Evolutionary conservation across 1,140 invertebrate species (phyloP).

Genomic region (Cotesia typhae): DNA sequence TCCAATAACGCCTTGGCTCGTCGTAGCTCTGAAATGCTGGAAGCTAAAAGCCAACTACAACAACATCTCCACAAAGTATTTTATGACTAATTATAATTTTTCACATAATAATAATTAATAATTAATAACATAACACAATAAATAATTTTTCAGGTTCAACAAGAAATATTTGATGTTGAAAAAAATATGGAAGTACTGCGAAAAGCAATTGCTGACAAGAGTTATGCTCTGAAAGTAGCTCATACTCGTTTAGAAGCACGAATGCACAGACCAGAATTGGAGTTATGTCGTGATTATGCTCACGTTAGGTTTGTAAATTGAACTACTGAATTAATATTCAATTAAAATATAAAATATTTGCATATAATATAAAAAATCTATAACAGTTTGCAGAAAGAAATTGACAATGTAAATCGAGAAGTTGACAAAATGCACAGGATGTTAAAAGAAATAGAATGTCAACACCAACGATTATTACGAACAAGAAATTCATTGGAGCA

Average conservation of each 20-base stretch:
- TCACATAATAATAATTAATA: background rate
- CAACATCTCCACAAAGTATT: constrained; percentile 70
- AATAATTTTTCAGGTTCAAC: constrained; percentile 64
- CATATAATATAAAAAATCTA: constrained; percentile 23
- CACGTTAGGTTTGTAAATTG: constrained; percentile 73
- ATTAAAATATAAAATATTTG: constrained; percentile 12
- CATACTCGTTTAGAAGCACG: constrained; percentile 74
- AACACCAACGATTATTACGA: constrained; percentile 86
- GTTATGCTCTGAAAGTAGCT: constrained; percentile 86
- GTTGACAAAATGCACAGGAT: constrained; percentile 83
- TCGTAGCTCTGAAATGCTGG: constrained; percentile 79
- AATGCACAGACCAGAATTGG: constrained; percentile 76
- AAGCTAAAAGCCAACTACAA: constrained; percentile 88
- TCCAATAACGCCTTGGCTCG: constrained; percentile 83
- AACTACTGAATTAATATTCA: background rate
- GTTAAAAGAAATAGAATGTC: constrained; percentile 82
- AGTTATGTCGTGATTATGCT: constrained; percentile 87
- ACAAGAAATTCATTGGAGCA: constrained; percentile 85
- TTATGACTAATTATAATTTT: background rate
- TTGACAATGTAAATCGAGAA: constrained; percentile 84
- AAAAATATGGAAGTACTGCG: constrained; percentile 71
- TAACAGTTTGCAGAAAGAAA: constrained; percentile 81
- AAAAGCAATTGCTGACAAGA: constrained; percentile 76
- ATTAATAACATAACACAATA: background rate
- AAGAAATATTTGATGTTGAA: constrained; percentile 74